Evolutionary conservation across 2,113 vertebrate genomes (phyloP), one percentile per base, ranked within the genome.

Genomic region (Aspidoscelis tigris): DNA sequence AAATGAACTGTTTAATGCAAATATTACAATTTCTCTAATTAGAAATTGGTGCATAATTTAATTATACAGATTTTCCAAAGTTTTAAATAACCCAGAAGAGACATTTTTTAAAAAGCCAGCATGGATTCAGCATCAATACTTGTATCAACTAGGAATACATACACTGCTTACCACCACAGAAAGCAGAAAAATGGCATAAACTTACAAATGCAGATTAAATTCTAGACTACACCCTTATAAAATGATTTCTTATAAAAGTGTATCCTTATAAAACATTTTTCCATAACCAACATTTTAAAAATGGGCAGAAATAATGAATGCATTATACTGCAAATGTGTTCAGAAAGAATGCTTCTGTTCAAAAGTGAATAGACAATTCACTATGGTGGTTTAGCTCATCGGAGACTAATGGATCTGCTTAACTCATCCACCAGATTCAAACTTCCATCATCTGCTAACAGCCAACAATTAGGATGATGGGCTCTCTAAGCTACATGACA

Each of bases 1-100:
- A 92, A 95, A 96, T 84, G 69, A 92, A 79, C 61, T 83, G 89
- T 87, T 88, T 80, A 84, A 80, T 85, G 87, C 70, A 88, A 91
- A 78, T 68, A 93, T 81, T 91, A 92, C 77, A 90, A 90, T 88
- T 88, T 87, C 16, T 76, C 71, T 84, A n/a, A 83, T 89, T 11
- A 79, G 47, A 70, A 91, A 85, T 91, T 89, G 89, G 83, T 81
- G 71, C 74, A 88, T 2, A 39, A 21, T 68, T 83, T 68, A 43
- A 21, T 76, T n/a, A 76, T 55, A 90, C 77, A 90, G 85, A 70
- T 87, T 76, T 75, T 86, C 81, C 82, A 81, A 92, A 5, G 74
- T 85, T 85, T 68, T 79, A 91, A 91, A 43, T 53, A 82, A 90
- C 26, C 88, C 80, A 83, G 50, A 84, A 64, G 43, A 39, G 14